Percentiles rank a stretch among this genome's conserved stretches.
phyloP scores from a whole-genome alignment of 2,888 invertebrate genomes.

The Chydorus sphaericus region DNA sequence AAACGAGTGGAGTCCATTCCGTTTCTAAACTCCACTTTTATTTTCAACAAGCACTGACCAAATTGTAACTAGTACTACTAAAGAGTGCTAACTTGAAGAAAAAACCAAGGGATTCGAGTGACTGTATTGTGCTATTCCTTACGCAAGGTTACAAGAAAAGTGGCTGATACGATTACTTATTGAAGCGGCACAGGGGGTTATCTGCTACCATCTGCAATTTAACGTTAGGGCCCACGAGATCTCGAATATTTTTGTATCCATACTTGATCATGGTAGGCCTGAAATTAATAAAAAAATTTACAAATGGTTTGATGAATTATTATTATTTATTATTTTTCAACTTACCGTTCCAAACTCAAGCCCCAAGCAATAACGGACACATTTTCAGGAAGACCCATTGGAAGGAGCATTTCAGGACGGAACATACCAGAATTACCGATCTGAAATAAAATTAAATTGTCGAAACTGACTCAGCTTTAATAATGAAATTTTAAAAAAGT shows the following conservation, averaged over 20 bases:
- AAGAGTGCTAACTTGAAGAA: too few species aligned
- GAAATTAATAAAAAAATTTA: conserved; percentile 21
- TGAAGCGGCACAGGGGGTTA: conserved; percentile 82
- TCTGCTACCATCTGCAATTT: conserved; percentile 89
- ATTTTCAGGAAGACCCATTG: conserved; percentile 89
- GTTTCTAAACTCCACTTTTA: too few species aligned
- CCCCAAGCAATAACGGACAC: conserved; percentile 96
- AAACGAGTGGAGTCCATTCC: too few species aligned
- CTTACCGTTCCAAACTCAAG: conserved; percentile 69
- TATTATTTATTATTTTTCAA: background rate
- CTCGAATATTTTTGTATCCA: conserved; percentile 89
- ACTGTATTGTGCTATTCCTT: too few species aligned
- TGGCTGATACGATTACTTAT: too few species aligned
- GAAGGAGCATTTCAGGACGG: conserved; percentile 89
- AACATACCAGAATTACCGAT: conserved; percentile 92
- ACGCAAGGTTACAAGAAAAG: too few species aligned
- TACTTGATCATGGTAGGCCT: conserved; percentile 99
- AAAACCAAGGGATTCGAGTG: too few species aligned
- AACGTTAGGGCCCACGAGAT: conserved; percentile 89
- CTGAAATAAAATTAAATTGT: background rate
- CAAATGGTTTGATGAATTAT: background rate
- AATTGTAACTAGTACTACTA: too few species aligned
- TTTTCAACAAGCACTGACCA: too few species aligned
- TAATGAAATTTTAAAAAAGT: background rate
- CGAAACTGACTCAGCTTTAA: background rate